phyloP scores from a whole-genome alignment of 2,888 invertebrate species.

The Pachydiplax longipennis region DNA sequence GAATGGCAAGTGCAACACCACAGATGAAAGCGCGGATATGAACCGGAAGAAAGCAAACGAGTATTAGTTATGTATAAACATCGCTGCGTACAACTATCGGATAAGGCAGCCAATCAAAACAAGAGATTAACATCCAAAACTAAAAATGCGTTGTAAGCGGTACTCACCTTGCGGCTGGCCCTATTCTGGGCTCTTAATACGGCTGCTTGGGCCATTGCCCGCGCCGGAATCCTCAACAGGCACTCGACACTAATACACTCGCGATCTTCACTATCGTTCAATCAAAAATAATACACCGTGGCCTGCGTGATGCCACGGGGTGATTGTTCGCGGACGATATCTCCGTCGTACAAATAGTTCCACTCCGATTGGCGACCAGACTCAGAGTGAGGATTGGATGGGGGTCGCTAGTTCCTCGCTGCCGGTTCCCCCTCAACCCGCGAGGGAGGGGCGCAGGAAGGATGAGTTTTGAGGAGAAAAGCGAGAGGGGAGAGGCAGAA shows the following conservation, averaged over 20 bases:
- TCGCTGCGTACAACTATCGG: not conserved
- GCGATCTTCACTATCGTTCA: conserved; percentile 3
- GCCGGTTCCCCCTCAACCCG: not conserved
- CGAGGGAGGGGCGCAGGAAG: not conserved
- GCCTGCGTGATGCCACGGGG: not conserved
- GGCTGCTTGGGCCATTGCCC: conserved; percentile 57
- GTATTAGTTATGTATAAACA: not conserved
- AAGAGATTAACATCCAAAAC: not conserved
- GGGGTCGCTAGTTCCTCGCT: conserved; percentile 1
- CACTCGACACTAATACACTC: not conserved
- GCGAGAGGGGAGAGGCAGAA: not conserved
- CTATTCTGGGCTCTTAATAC: conserved; percentile 56
- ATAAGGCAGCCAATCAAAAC: not conserved
- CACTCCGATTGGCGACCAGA: conserved; percentile 27
- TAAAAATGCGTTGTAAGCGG: not conserved
- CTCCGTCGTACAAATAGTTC: not conserved
- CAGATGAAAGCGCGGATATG: not conserved
- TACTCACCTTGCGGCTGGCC: conserved; percentile 55
- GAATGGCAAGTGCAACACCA: not conserved
- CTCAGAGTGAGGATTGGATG: conserved; percentile 1
- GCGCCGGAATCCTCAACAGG: not conserved
- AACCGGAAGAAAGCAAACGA: not conserved
- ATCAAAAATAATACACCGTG: not conserved
- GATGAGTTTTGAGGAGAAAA: not conserved
- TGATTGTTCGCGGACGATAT: not conserved